Evolutionary conservation across 2,888 invertebrate genomes (phyloP).

Genomic region (Morpho deidamia): DNA sequence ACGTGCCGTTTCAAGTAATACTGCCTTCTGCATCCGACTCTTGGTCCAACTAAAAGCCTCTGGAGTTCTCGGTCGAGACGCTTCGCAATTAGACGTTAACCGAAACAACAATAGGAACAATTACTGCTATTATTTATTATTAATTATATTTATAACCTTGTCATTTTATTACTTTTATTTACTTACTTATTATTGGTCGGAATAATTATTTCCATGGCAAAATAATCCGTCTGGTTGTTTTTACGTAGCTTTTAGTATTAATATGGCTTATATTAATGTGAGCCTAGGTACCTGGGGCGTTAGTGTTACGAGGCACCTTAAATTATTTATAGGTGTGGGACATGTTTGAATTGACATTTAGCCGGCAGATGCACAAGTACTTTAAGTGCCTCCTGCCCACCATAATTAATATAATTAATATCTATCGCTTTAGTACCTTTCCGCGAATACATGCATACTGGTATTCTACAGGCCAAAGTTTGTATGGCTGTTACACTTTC

Average conservation of each 20-base stretch:
- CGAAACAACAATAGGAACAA: too few relatives aligned
- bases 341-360: slow-evolving; percentile 66
- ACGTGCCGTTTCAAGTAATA: too few relatives aligned
- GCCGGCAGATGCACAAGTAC: slow-evolving; percentile 57
- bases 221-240: slow-evolving; percentile 49
- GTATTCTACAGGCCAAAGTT: too few relatives aligned
- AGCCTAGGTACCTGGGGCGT: slow-evolving; percentile 30
- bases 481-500: too few relatives aligned
- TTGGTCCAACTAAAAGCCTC: too few relatives aligned
- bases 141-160: too few relatives aligned
- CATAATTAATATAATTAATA: slow-evolving; percentile 64
- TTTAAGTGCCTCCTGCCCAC: slow-evolving; percentile 40
- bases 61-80: too few relatives aligned
- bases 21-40: too few relatives aligned
- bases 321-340: slow-evolving; percentile 65
- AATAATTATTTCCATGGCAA: slow-evolving; percentile 23
- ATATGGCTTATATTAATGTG: slow-evolving; percentile 50
- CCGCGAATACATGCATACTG: slow-evolving; percentile 31
- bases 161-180: too few relatives aligned
- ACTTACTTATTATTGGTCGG: slow-evolving; percentile 4
- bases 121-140: too few relatives aligned
- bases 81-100: too few relatives aligned
- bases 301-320: slow-evolving; percentile 47
- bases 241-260: too few relatives aligned
- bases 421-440: slow-evolving; percentile 52